Evolutionary conservation across 2,797 vertebrate genomes (phyloP), one percentile per base, ranked within the genome.

Genomic region (Columba guinea): DNA sequence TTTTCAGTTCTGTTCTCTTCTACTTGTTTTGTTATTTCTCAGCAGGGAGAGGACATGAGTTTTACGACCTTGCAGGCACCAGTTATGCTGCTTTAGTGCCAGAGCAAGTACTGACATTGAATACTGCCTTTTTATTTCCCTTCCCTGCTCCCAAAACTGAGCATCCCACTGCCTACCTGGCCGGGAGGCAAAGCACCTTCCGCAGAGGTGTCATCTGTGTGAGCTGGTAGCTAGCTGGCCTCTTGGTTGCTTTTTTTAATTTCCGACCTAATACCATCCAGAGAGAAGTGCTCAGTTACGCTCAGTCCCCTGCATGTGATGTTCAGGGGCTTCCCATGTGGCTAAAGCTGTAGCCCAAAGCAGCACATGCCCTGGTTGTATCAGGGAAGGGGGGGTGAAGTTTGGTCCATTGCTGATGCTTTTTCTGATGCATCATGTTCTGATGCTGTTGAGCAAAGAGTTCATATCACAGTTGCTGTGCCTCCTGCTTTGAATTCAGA

Each of bases 11-110:
- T 70, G 11, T 16, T 84, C 68, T 85, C 56, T 86, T 86, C 51
- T 91, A 22, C 64, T 63, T 81, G 7, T 14, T 62, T 51, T 70
- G 74, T 67, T 30, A 37, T 21, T 84, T 94, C 81, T 75, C 88
- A 80, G 71, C 78, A 62, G 90, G 86, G 81, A 59, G 32, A 80
- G 88, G 73, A 77, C 70, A 21, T 89, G 84, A 41, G 68, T 74
- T 94, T 93, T 83, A 55, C 46, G 90, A 10, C 34, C 74, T 81
- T 85, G 51, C 37, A 70, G 69, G 68, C 68, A 67, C 5, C 37
- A 85, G 56, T 78, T 74, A 26, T 71, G 85, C 56, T 84, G 65
- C 48, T 86, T 64, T 65, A 46, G 23, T 83, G 34, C 64, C 71
- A 89, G 37, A 89, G 37, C 70, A 82, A 96, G 77, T 41, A 58